Base-by-base conservation (phyloP, 2,113 vertebrate species). In the Drymodes brunneopygia region DNA sequence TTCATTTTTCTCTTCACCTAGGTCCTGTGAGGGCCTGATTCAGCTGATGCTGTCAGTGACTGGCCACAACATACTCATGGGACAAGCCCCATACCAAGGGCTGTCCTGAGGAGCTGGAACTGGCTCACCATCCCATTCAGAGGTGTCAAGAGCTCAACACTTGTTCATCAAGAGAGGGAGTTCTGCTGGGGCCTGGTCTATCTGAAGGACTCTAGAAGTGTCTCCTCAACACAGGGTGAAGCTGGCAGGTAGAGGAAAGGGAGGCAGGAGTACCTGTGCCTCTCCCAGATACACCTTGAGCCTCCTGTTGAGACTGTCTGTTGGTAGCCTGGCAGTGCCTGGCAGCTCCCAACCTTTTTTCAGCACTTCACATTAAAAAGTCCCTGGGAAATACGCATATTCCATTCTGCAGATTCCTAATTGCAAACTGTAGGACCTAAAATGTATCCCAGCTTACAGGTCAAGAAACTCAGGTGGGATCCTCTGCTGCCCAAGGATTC, bases 221-320 rank as follows among this genome's bases (percentile, higher is more conserved):
- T 48, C n/a, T 53, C 24, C 36, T 81, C 31, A 81, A 45, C 22
- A 29, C 18, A 58, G 10, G 10, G 22, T 29, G 35, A 64, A 67
- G 28, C 22, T 47, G 47, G 4, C 22, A 27, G n/a, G 25, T 23
- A 27, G 35, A 70, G 23, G 7, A 61, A 19, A 62, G 9, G 42
- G 51, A 71, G 13, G 5, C 24, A 22, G 15, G 33, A 64, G 5
- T 79, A 48, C 48, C 20, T 8, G 1, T 0, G 0, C 16, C n/a
- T 81, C 38, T 73, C 60, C 11, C 69, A 86, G 40, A 38, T 6
- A 25, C 2, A 4, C 10, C 25, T 42, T 4, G 0, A 62, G 38
- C 25, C 29, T 29, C 36, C 51, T 13, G 4, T 25, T 6, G 0
- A 31, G n/a, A 33, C 14, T 67, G 19, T 44, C 27, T 60, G 31